Conservation (phyloP, 1,140 invertebrate species). For the Hesperophylax magnus region DNA sequence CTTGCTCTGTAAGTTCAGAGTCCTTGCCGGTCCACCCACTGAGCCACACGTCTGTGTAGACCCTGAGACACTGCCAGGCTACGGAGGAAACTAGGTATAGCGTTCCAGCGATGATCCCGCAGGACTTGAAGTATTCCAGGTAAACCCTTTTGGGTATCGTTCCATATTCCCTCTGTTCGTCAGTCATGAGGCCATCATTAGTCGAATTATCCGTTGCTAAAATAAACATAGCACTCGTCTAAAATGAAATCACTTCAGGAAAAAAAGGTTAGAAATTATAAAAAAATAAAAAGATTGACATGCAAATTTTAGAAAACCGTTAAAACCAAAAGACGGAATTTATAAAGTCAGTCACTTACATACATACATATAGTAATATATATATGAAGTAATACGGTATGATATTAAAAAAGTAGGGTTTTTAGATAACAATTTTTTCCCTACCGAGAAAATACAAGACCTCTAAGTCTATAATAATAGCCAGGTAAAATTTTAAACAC, state of each 20-base stretch:
- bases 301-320: neutral
- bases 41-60: slow-evolving; percentile 77
- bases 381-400: no score
- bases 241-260: no score
- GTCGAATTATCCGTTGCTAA: slow-evolving; percentile 41
- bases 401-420: no score
- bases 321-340: no score
- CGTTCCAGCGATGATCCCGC: slow-evolving; percentile 71
- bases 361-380: no score
- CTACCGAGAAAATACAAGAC: no score
- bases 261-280: no score
- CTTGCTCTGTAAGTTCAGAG: slow-evolving; percentile 3
- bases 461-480: no score
- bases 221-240: neutral
- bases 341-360: no score
- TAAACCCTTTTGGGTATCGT: slow-evolving; percentile 76
- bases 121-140: slow-evolving; percentile 75
- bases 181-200: slow-evolving; percentile 56
- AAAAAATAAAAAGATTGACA: no score
- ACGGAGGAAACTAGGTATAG: slow-evolving; percentile 73
- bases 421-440: no score
- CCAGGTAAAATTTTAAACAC: no score
- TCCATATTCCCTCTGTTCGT: slow-evolving; percentile 76
- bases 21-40: slow-evolving; percentile 72
- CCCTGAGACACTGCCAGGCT: slow-evolving; percentile 72